A percentile compares a stretch with the other conserved stretches of the same genome.
Conservation (phyloP, 64 coral and sea anemone species). For the Exaiptasia diaphana region DNA sequence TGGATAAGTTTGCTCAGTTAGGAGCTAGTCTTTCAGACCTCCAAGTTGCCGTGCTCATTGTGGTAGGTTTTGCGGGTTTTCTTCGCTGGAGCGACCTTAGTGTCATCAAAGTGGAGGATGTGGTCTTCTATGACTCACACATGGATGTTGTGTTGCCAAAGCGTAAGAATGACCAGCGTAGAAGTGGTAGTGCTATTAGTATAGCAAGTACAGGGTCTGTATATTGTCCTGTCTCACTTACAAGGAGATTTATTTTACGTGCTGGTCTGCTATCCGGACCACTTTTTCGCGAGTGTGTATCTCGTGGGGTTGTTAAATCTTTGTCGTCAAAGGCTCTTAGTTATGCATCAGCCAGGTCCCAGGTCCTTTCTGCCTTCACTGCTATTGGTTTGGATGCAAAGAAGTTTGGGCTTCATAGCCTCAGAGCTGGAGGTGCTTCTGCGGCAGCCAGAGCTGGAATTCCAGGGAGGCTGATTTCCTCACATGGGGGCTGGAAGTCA, state of each 20-base stretch:
- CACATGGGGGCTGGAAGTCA: constrained; percentile 40
- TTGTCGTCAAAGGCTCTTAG: neutral
- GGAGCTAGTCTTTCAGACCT: constrained; percentile 14
- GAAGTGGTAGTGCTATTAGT: constrained; percentile 21
- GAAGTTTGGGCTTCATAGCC: constrained; percentile 28
- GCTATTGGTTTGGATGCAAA: constrained; percentile 20
- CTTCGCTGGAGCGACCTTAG: constrained; percentile 1
- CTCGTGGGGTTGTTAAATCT: constrained; percentile 16
- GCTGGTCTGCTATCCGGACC: neutral
- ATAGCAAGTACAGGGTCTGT: constrained; percentile 1
- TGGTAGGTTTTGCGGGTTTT: constrained; percentile 3
- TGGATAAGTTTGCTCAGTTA: neutral
- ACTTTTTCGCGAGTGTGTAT: neutral
- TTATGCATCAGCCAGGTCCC: constrained; percentile 19
- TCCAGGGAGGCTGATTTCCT: constrained; percentile 16
- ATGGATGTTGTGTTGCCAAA: constrained; percentile 13
- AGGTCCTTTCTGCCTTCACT: constrained; percentile 6
- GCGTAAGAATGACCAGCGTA: constrained; percentile 63
- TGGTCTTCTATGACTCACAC: constrained; percentile 1
- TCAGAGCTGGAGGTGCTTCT: constrained; percentile 36
- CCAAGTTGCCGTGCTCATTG: constrained; percentile 30
- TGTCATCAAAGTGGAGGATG: constrained; percentile 19
- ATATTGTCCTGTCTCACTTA: neutral
- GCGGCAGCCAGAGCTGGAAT: constrained; percentile 17
- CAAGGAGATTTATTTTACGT: neutral